Conservation (phyloP, 2,888 invertebrate species). For the Ormyrus rosae region DNA sequence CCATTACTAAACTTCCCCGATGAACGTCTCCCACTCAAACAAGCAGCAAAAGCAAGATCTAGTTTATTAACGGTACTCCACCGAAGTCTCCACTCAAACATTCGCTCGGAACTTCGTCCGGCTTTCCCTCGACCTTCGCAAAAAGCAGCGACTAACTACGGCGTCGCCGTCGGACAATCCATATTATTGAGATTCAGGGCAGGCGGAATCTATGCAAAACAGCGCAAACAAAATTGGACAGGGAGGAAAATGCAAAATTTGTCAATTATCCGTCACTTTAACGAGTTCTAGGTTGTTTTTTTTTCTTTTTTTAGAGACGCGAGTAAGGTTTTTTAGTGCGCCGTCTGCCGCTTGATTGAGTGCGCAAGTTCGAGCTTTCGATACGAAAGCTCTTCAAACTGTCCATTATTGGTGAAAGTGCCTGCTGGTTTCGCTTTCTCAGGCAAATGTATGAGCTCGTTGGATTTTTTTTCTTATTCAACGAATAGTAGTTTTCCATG, state of each 20-base stretch:
- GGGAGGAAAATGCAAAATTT: slow-evolving; percentile 12
- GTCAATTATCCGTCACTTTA: slow-evolving; percentile 30
- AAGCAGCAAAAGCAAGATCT: too few species aligned
- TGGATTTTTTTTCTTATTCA: too few species aligned
- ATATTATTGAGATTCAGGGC: slow-evolving; percentile 40
- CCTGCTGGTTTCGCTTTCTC: too few species aligned
- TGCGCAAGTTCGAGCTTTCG: not conserved
- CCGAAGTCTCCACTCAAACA: too few species aligned
- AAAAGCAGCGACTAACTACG: too few species aligned
- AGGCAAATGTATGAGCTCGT: too few species aligned
- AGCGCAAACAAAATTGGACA: slow-evolving; percentile 31
- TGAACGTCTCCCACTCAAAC: not conserved
- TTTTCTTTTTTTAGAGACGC: slow-evolving; percentile 6
- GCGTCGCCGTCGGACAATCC: slow-evolving; percentile 2
- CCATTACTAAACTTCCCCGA: slow-evolving; percentile 12
- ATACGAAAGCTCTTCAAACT: not conserved
- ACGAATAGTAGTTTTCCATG: too few species aligned
- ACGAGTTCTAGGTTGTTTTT: not conserved
- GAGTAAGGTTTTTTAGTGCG: not conserved
- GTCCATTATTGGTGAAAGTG: too few species aligned
- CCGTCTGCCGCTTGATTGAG: not conserved
- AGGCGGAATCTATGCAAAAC: slow-evolving; percentile 43
- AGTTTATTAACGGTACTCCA: too few species aligned
- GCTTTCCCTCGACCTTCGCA: too few species aligned
- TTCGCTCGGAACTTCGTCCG: too few species aligned